Evolutionary conservation across 1,140 invertebrate species (phyloP).

Genomic region (Lamellibrachia luymesi): DNA sequence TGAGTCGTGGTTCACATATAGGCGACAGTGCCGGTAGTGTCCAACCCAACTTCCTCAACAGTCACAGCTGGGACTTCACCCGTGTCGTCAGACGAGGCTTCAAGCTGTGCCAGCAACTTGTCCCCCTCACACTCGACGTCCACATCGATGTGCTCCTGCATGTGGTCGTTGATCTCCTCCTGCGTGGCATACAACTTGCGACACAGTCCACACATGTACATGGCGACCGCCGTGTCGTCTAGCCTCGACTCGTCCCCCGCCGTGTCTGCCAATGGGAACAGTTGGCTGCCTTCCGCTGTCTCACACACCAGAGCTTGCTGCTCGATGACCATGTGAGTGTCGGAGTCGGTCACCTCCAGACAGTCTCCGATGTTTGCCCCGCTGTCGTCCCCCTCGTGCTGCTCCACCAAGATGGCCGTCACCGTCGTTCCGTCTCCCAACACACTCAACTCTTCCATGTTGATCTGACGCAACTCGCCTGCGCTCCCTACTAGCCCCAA

Average conservation of each 20-base stretch:
- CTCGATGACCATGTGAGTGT: background rate
- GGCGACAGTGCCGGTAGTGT: background rate
- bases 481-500: background rate
- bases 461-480: background rate
- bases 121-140: background rate
- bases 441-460: background rate
- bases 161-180: slow-evolving; percentile 7
- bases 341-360: background rate
- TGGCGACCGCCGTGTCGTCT: background rate
- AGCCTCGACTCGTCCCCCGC: background rate
- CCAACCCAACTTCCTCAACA: background rate
- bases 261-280: background rate
- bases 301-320: background rate
- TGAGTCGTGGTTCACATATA: background rate
- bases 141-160: background rate
- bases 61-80: background rate
- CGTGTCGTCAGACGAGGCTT: background rate
- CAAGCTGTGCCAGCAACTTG: background rate
- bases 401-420: background rate
- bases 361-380: background rate
- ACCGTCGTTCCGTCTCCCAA: background rate
- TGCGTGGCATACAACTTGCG: background rate
- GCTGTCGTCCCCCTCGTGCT: background rate
- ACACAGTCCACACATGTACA: slow-evolving; percentile 18
- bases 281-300: background rate